These are phyloP conservation scores for Spodoptera litura DNA, from an alignment of 1,140 invertebrate species.

Conservation along the genomic window DNA sequence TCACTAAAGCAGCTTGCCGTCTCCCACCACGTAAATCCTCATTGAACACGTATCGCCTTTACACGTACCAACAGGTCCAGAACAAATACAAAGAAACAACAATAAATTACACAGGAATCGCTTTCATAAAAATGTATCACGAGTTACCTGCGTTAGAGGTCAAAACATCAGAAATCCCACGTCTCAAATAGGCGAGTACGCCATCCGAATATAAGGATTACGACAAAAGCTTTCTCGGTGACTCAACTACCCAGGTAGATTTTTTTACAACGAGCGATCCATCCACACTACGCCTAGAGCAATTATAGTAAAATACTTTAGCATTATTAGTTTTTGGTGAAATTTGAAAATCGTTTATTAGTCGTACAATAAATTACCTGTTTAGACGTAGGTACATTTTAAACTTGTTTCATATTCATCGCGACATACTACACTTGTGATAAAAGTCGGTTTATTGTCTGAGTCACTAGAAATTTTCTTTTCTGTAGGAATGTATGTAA, in stretches of 20 bases:
- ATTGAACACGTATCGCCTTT: conserved; percentile 23
- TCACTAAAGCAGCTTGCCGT: background rate
- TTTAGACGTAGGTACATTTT: conserved; percentile 4
- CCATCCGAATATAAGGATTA: conserved; percentile 49
- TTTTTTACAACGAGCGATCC: conserved; percentile 52
- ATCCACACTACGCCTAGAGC: conserved; percentile 29
- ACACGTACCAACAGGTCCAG: conserved; percentile 18
- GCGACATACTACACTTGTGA: conserved; percentile 26
- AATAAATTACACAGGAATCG: conserved; percentile 25
- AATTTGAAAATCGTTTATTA: conserved; percentile 16
- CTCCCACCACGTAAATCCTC: conserved; percentile 6
- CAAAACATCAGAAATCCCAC: conserved; percentile 41
- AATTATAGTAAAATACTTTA: conserved; percentile 50
- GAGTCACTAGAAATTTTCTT: conserved; percentile 24
- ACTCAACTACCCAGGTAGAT: conserved; percentile 59
- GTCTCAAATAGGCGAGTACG: conserved; percentile 18
- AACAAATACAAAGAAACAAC: conserved; percentile 42
- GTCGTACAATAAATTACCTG: conserved; percentile 32
- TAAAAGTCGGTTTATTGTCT: conserved; percentile 33
- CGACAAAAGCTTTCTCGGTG: conserved; percentile 56
- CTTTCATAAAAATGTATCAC: conserved; percentile 42
- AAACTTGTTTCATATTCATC: conserved; percentile 36
- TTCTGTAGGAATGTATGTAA: background rate
- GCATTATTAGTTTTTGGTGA: conserved; percentile 35
- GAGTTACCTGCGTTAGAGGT: conserved; percentile 36